Percentiles rank a stretch among this genome's conserved stretches.
These are phyloP conservation scores for Apostichopus californicus DNA, from an alignment of 35 echinoderm and acorn worm genomes.

Conservation along the genomic window DNA sequence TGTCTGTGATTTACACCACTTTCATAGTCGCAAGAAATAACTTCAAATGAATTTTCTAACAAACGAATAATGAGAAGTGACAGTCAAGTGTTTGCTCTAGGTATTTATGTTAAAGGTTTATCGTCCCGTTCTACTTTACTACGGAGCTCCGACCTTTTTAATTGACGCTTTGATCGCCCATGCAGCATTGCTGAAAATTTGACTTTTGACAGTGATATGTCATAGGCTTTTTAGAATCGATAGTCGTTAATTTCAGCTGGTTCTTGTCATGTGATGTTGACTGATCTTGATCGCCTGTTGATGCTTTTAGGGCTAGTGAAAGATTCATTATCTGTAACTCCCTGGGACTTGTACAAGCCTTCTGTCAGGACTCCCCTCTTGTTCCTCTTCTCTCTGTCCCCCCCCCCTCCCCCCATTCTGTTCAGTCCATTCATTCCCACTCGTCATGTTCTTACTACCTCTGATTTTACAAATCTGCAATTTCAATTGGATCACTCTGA, in stretches of 20 bases:
- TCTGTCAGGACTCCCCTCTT: no score
- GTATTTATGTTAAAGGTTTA: constrained; percentile 17
- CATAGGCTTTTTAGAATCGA: not conserved
- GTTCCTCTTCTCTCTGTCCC: no score
- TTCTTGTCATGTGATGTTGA: not conserved
- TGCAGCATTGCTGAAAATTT: not conserved
- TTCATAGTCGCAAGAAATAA: not conserved
- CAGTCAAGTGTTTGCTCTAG: not conserved
- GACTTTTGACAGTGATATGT: not conserved
- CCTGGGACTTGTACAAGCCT: no score
- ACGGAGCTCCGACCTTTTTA: not conserved
- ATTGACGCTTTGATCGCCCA: not conserved
- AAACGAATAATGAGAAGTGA: not conserved
- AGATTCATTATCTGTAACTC: no score
- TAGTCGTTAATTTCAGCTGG: not conserved
- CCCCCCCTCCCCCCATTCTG: no score
- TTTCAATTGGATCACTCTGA: no score
- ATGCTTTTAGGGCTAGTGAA: not conserved
- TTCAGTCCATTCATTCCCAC: no score
- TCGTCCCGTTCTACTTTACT: not conserved
- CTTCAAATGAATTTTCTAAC: not conserved
- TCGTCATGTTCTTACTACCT: no score
- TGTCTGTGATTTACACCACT: not conserved
- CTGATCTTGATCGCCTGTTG: not conserved
- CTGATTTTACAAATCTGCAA: no score